These are phyloP conservation scores for Phodopus roborovskii DNA, from an alignment of 2,113 vertebrate species.

Conservation along the genomic window DNA sequence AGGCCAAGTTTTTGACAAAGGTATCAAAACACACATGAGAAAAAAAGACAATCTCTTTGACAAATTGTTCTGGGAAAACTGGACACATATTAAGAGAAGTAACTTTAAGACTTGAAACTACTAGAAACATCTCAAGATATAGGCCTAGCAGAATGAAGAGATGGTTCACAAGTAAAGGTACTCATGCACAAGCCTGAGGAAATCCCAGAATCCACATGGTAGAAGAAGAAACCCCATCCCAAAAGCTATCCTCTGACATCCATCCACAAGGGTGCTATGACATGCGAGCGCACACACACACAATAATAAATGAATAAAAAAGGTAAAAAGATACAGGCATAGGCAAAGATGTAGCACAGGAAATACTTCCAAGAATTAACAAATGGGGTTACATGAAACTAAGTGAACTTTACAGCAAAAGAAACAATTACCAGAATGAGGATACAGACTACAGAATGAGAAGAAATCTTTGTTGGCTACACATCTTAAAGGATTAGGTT, in stretches of 20 bases:
- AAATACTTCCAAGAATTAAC: not conserved
- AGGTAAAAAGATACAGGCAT: too few species aligned
- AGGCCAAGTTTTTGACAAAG: not conserved
- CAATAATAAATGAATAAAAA: not conserved
- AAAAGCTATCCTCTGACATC: not conserved
- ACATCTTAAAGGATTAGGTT: too few species aligned
- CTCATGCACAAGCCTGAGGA: not conserved
- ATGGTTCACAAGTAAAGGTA: not conserved
- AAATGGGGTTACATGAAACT: not conserved
- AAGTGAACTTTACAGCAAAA: not conserved
- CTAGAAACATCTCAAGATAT: not conserved
- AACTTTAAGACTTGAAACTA: not conserved
- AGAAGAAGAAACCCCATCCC: not conserved
- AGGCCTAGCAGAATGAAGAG: too few species aligned
- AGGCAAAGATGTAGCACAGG: not conserved
- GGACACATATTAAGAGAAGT: not conserved
- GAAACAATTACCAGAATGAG: not conserved
- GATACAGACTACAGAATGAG: not conserved
- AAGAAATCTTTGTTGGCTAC: too few species aligned
- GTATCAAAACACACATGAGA: not conserved
- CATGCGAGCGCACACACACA: not conserved
- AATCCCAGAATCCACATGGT: not conserved
- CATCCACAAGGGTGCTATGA: not conserved
- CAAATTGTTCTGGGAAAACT: not conserved
- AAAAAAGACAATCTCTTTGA: not conserved